Percentiles rank a stretch among this genome's conserved stretches.
Evolutionary conservation across 2,797 vertebrate species (phyloP).

Genomic region (Acrossocheilus wenchowensis): DNA sequence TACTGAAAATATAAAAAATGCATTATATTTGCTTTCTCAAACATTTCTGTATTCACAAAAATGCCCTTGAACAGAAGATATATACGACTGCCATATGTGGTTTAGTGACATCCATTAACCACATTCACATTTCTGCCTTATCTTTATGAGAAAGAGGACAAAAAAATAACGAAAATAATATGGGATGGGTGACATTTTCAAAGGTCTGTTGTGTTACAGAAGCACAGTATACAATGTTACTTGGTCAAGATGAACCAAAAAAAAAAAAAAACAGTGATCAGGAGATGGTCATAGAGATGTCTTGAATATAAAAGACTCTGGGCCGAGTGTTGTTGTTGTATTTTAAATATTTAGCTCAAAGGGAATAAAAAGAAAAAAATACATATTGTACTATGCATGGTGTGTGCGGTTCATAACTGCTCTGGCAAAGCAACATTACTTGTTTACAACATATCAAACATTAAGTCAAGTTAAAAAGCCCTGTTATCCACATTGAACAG

Average conservation of each 20-base stretch:
- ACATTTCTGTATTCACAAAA: slow-evolving; percentile 13
- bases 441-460: not conserved
- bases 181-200: not conserved
- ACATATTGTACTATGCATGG: not conserved
- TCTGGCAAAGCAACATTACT: not conserved
- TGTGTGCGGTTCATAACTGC: not conserved
- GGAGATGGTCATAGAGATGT: not conserved
- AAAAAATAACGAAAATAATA: not conserved
- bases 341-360: not conserved
- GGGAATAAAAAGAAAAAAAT: not conserved
- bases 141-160: not conserved
- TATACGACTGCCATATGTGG: not conserved
- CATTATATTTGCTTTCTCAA: not conserved
- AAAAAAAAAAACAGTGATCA: not conserved
- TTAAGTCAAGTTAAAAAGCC: not conserved
- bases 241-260: not conserved
- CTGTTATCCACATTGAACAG: not conserved
- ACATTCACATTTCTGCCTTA: not conserved
- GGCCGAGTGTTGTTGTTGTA: not conserved
- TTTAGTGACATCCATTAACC: not conserved
- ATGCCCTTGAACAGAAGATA: not conserved
- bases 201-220: not conserved
- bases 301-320: not conserved
- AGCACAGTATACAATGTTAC: not conserved
- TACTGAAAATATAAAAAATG: not conserved